phyloP scores from a whole-genome alignment of 2,797 vertebrate species.

The Thunnus albacares region DNA sequence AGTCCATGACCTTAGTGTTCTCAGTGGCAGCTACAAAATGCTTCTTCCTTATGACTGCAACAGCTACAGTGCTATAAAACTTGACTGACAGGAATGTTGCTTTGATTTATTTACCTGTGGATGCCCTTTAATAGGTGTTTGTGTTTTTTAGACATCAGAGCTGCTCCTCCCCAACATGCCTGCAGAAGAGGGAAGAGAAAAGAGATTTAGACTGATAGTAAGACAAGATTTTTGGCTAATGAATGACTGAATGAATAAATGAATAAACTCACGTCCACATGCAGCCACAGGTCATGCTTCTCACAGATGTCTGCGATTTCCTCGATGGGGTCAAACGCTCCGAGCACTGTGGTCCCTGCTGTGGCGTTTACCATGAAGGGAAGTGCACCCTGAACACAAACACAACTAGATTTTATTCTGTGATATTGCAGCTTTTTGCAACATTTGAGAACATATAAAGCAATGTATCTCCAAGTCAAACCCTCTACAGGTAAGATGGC shows the following conservation, averaged over 20 bases:
- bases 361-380: conserved; percentile 90
- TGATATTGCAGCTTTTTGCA: not conserved
- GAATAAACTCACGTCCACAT: conserved; percentile 56
- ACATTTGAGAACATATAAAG: not conserved
- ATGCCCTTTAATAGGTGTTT: conserved; percentile 86
- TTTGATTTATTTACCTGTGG: conserved; percentile 83
- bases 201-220: not conserved
- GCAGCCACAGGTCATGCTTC: conserved; percentile 59
- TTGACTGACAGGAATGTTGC: not conserved
- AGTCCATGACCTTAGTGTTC: no score
- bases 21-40: no score
- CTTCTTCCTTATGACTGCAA: not conserved
- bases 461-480: not conserved
- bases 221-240: not conserved
- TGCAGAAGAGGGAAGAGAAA: conserved; percentile 55
- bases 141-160: conserved; percentile 88
- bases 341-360: conserved; percentile 88
- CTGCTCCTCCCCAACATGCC: conserved; percentile 93
- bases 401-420: not conserved
- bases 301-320: conserved; percentile 87
- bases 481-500: not conserved
- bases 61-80: not conserved
- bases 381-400: conserved; percentile 81
- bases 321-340: conserved; percentile 90
- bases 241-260: not conserved